Evolutionary conservation across 1,140 invertebrate species (phyloP), one percentile per base, ranked within the genome.

Genomic region (Macrocentrus cingulum): DNA sequence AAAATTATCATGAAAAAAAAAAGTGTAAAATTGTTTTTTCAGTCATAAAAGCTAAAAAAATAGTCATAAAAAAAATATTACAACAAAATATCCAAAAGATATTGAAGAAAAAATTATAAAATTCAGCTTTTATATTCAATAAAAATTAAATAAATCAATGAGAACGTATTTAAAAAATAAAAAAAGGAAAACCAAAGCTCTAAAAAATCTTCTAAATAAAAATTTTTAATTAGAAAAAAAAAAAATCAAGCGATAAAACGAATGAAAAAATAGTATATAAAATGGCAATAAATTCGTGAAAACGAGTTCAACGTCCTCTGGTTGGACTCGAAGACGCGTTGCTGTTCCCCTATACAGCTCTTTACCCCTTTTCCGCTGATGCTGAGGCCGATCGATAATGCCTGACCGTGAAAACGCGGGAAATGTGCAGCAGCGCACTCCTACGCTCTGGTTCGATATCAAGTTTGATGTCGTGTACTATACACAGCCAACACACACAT

Each of bases 351-450:
- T 57, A 56, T 42, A 34, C 32, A 18, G n/a, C 36, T 39, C 50
- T 15, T 36, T 34, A 32, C 23, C 34, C 56, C 67, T 66, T 42
- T 53, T n/a, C 36, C 36, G 63, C 71, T 66, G 67, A 67, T 64
- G 62, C 15, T 29, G 18, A 15, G 16, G 41, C 67, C 71, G 77
- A 80, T 79, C 76, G 77, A 79, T 80, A 80, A 67, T 72, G 75
- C 77, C 77, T 80, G 77, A 79, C 77, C 77, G 77, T 80, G 76
- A 79, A 79, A 79, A 77, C 68, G 69, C 71, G 71, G 72, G 67
- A 69, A 75, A 72, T 74, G 69, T 71, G 73, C 70, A 71, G 68
- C 62, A 66, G 67, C 55, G 58, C 54, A 65, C 65, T 65, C 63
- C 66, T 45, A 44, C 54, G 46, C 60, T 50, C 46, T 52, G 22